Evolutionary conservation across 2,113 vertebrate genomes (phyloP).

Genomic region (Megaceryle torquata): DNA sequence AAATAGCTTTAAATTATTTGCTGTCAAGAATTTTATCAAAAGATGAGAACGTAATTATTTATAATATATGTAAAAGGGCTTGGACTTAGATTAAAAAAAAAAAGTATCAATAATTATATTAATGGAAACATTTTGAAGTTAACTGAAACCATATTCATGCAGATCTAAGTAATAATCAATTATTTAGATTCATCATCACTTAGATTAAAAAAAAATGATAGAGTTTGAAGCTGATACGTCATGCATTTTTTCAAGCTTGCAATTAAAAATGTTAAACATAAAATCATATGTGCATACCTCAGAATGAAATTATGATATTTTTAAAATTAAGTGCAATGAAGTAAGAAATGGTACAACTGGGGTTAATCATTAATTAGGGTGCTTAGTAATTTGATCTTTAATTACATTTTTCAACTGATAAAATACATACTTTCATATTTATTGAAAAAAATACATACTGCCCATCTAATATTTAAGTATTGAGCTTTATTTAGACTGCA

Average conservation of each 20-base stretch:
- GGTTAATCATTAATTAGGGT: not conserved
- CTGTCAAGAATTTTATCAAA: not conserved
- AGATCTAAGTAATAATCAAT: conserved; percentile 18
- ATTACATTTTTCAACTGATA: not conserved
- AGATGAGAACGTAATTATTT: conserved; percentile 3
- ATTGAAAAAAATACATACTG: not conserved
- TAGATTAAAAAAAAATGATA: conserved; percentile 2
- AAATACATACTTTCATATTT: not conserved
- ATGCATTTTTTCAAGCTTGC: not conserved
- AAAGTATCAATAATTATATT: conserved; percentile 21
- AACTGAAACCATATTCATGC: not conserved
- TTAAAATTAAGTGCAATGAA: not conserved
- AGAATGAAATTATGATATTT: not conserved
- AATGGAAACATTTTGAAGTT: conserved; percentile 9
- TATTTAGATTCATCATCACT: not conserved
- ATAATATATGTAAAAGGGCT: not conserved
- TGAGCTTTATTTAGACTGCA: not conserved
- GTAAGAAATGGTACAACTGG: not conserved
- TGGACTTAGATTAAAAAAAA: not conserved
- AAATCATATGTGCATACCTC: not conserved
- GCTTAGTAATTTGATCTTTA: not conserved
- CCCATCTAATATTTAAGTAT: not conserved
- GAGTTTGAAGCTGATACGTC: not conserved
- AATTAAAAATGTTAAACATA: not conserved
- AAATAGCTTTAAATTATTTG: too few relatives aligned